Conservation (phyloP, 2,797 vertebrate genomes). For the Hylomyscus alleni region DNA sequence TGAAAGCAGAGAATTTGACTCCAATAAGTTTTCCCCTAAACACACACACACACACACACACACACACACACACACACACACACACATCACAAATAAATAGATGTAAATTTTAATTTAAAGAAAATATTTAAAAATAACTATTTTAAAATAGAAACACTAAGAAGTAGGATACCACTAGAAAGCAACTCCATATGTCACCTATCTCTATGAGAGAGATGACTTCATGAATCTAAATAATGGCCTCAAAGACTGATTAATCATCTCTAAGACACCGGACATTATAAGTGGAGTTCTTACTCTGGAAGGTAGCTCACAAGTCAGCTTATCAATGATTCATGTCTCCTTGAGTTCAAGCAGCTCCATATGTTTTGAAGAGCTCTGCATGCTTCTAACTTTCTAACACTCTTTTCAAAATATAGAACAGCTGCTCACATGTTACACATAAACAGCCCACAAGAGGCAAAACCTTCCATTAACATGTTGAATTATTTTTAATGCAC, state of each 20-base stretch:
- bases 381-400: conserved; percentile 88
- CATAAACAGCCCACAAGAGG: conserved; percentile 88
- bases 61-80: background rate
- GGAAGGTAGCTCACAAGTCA: conserved; percentile 85
- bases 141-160: conserved; percentile 37
- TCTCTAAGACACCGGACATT: conserved; percentile 85
- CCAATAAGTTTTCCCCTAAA: background rate
- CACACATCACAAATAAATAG: background rate
- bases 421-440: conserved; percentile 88
- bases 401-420: conserved; percentile 88
- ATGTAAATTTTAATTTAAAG: background rate
- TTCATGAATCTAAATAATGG: conserved; percentile 80
- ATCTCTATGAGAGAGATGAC: background rate
- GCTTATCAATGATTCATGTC: conserved; percentile 88
- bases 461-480: conserved; percentile 87
- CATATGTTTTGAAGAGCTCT: conserved; percentile 88
- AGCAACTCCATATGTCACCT: background rate
- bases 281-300: conserved; percentile 87
- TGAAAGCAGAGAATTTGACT: background rate
- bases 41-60: background rate
- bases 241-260: conserved; percentile 84
- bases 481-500: conserved; percentile 90
- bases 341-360: conserved; percentile 86
- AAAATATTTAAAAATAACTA: conserved; percentile 16
- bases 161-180: conserved; percentile 56